A percentile compares a stretch with the other conserved stretches of the same genome.
phyloP scores from a whole-genome alignment of 2,888 invertebrate species.

The Phorcus lineatus region DNA sequence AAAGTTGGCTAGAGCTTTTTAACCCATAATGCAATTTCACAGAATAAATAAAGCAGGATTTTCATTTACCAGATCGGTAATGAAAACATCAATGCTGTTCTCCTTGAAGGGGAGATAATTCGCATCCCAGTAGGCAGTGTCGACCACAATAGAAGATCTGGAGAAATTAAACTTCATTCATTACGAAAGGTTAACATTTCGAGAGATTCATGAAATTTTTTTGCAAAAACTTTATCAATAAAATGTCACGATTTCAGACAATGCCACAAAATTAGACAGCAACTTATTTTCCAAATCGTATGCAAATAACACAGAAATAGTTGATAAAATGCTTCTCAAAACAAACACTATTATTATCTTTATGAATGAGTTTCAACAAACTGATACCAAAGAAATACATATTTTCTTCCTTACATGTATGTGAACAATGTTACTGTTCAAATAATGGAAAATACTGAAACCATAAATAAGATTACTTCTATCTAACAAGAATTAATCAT shows the following conservation, averaged over 20 bases:
- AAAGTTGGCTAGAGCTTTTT: not conserved
- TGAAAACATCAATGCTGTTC: slow-evolving; percentile 78
- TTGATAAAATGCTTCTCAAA: no score
- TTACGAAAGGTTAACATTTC: no score
- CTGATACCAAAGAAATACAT: no score
- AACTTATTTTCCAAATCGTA: no score
- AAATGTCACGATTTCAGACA: not conserved
- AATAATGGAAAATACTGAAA: not conserved
- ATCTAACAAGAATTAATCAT: no score
- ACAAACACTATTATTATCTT: no score
- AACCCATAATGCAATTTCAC: not conserved
- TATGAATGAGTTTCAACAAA: no score
- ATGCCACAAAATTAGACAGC: not conserved
- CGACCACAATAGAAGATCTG: slow-evolving; percentile 65
- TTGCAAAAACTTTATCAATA: not conserved
- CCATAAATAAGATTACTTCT: no score
- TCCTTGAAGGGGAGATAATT: slow-evolving; percentile 77
- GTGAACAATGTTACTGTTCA: not conserved
- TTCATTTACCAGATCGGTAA: slow-evolving; percentile 78
- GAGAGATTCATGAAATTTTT: not conserved
- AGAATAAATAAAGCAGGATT: not conserved
- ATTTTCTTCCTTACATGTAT: no score
- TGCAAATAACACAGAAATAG: no score
- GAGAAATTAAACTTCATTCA: not conserved
- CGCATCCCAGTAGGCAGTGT: slow-evolving; percentile 78